phyloP scores from a whole-genome alignment of 2,888 invertebrate species.

The Ariolimax columbianus region DNA sequence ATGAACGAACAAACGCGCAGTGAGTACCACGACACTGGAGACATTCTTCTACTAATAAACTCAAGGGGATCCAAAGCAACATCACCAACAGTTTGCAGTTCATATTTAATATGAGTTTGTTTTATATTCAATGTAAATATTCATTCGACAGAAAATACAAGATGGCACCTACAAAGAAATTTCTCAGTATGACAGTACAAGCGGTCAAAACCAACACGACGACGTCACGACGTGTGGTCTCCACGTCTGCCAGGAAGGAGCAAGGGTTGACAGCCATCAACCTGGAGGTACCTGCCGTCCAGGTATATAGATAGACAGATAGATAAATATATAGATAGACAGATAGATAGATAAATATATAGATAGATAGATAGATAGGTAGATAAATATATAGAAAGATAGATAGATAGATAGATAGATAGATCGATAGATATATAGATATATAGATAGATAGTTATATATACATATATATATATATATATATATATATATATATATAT shows the following conservation, averaged over 20 bases:
- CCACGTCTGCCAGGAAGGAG: conserved; percentile 58
- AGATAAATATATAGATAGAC: background rate
- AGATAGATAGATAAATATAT: background rate
- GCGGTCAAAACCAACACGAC: conserved; percentile 57
- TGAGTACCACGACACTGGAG: too few relatives aligned
- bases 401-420: background rate
- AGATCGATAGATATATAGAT: background rate
- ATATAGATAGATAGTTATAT: too few relatives aligned
- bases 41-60: background rate
- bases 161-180: conserved; percentile 20
- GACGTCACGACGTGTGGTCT: conserved; percentile 60
- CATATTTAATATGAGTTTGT: background rate
- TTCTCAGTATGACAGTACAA: conserved; percentile 60
- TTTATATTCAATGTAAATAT: background rate
- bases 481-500: background rate
- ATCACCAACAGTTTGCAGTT: background rate
- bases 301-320: conserved; percentile 13
- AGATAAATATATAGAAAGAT: background rate
- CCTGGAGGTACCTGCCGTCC: conserved; percentile 48
- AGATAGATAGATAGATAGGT: too few relatives aligned
- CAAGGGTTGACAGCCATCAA: conserved; percentile 54
- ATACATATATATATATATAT: background rate
- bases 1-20: too few relatives aligned
- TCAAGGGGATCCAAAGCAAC: background rate
- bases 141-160: conserved; percentile 4